Percentiles rank a stretch among this genome's conserved stretches.
Evolutionary conservation across 1,140 invertebrate genomes (phyloP).

Genomic region (Apolygus lucorum): DNA sequence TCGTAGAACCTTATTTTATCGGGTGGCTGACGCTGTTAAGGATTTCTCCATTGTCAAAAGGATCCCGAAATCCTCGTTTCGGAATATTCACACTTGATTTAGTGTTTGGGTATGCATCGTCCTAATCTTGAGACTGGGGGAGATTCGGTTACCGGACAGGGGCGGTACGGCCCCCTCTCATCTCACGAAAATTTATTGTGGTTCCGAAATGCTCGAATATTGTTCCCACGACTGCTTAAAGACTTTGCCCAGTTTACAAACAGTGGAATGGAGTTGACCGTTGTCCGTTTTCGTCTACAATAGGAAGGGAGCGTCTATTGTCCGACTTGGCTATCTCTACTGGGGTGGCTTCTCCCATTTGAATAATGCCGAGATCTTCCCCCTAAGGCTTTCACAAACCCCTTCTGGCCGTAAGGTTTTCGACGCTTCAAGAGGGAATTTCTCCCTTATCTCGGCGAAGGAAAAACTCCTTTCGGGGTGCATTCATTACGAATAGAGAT

Average conservation of each 20-base stretch:
- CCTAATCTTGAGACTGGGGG: not conserved
- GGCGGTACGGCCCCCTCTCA: not conserved
- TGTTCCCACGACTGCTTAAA: slow-evolving; percentile 8
- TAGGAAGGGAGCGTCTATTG: not conserved
- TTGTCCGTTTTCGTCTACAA: slow-evolving; percentile 5
- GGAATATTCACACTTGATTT: slow-evolving; percentile 1
- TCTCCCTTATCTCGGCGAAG: not conserved
- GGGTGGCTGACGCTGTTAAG: not conserved
- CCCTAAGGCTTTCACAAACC: not conserved
- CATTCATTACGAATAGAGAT: not conserved
- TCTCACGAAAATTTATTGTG: slow-evolving; percentile 4
- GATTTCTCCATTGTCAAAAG: not conserved
- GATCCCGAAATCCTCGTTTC: not conserved
- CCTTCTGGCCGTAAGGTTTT: not conserved
- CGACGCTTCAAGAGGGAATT: too few relatives aligned
- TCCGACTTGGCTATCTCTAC: not conserved
- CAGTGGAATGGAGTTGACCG: not conserved
- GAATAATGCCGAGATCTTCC: not conserved
- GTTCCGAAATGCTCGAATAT: not conserved
- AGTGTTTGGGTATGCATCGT: not conserved
- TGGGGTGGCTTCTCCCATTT: not conserved
- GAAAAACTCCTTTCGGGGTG: not conserved
- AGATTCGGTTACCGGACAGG: not conserved
- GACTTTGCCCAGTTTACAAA: slow-evolving; percentile 11
- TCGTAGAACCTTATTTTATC: not conserved